Conservation (phyloP, 2,797 vertebrate species). For the Okamejei kenojei region DNA sequence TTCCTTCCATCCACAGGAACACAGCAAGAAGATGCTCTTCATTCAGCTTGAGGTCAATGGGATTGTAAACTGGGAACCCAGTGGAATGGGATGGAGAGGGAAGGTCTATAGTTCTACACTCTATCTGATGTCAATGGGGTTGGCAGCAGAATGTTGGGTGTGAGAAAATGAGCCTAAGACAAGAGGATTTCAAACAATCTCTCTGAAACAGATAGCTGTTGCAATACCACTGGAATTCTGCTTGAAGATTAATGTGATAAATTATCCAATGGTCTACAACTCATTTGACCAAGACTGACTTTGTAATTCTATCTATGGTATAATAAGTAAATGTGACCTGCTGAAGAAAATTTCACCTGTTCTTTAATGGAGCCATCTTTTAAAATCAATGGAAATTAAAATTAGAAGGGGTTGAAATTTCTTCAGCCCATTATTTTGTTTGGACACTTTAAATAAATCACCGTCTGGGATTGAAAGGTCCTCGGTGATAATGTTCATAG, state of each 20-base stretch:
- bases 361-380: background rate
- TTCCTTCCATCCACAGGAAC: background rate
- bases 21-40: background rate
- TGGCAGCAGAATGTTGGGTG: background rate
- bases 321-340: background rate
- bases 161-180: no score
- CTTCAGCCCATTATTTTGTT: background rate
- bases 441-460: no score
- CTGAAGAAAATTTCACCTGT: background rate
- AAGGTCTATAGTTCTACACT: background rate
- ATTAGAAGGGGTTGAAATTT: background rate
- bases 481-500: background rate
- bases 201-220: background rate
- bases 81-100: background rate
- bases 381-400: background rate
- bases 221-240: background rate
- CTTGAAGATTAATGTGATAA: background rate
- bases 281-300: background rate
- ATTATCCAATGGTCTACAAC: background rate
- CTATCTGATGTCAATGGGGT: background rate
- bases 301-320: background rate
- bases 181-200: no score
- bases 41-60: background rate
- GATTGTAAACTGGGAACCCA: background rate
- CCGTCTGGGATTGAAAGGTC: background rate